Conservation (phyloP, 2,888 invertebrate species). For the Tenthredo amoena region DNA sequence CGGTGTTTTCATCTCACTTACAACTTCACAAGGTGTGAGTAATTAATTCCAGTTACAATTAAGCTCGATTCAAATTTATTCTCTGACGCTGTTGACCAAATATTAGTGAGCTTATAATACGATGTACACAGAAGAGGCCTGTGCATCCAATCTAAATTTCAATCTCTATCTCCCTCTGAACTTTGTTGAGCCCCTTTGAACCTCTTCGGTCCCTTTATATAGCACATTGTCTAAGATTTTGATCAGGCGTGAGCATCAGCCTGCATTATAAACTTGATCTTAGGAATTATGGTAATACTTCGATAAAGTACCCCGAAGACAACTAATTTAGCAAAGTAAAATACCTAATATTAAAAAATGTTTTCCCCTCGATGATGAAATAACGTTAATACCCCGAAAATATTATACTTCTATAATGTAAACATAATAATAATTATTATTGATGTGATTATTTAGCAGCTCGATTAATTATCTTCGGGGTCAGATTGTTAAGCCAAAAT, state of each 20-base stretch:
- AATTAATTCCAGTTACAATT: background rate
- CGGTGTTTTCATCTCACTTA: background rate
- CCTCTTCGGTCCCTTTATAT: background rate
- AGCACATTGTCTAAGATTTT: background rate
- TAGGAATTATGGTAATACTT: background rate
- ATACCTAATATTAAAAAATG: background rate
- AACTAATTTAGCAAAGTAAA: background rate
- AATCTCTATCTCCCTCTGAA: background rate
- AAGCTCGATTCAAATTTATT: background rate
- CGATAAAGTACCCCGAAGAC: background rate
- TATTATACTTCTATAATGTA: background rate
- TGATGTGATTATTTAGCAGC: background rate
- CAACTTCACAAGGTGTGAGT: background rate
- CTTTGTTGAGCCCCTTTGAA: background rate
- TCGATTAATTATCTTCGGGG: slow-evolving; percentile 13
- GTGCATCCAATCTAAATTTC: slow-evolving; percentile 11
- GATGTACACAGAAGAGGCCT: background rate
- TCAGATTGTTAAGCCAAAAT: background rate
- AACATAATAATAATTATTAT: background rate
- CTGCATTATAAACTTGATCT: background rate
- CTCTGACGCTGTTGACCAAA: background rate
- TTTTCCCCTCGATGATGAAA: background rate
- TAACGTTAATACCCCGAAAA: background rate
- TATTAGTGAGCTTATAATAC: background rate
- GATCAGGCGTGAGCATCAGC: background rate